phyloP scores from a whole-genome alignment of 2,113 vertebrate genomes.

The Dromaius novaehollandiae region DNA sequence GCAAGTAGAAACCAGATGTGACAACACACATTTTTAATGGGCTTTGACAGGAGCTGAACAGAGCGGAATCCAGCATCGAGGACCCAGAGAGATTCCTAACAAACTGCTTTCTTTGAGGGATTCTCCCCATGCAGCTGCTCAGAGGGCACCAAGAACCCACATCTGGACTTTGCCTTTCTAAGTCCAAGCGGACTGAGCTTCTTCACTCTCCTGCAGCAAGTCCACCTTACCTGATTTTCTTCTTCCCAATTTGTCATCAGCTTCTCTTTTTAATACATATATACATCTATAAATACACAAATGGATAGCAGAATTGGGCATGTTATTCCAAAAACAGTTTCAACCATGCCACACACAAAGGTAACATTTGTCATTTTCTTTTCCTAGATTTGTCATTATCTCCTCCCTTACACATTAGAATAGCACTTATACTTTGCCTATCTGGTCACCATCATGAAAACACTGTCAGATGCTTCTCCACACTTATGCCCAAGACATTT shows the following conservation, averaged over 20 bases:
- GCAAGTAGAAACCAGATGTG: not conserved
- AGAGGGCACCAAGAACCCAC: not conserved
- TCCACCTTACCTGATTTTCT: not conserved
- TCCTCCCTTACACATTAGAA: not conserved
- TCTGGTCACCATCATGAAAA: rapidly evolving
- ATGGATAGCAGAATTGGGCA: not conserved
- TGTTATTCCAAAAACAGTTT: not conserved
- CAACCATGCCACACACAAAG: not conserved
- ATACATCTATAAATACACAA: not conserved
- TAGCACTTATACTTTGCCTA: not conserved
- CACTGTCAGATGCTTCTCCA: not conserved
- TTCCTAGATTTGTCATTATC: not conserved
- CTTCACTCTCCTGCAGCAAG: not conserved
- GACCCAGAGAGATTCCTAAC: not conserved
- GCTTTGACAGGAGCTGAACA: not conserved
- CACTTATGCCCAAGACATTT: not conserved
- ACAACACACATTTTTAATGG: not conserved
- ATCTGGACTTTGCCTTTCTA: not conserved
- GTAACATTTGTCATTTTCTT: not conserved
- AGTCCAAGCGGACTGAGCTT: not conserved
- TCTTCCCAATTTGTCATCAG: not conserved
- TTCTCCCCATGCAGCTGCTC: not conserved
- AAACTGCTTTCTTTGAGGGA: not conserved
- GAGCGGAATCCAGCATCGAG: not conserved
- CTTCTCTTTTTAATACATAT: not conserved